Evolutionary conservation across 2,113 vertebrate species (phyloP).

Genomic region (Neogobius melanostomus): DNA sequence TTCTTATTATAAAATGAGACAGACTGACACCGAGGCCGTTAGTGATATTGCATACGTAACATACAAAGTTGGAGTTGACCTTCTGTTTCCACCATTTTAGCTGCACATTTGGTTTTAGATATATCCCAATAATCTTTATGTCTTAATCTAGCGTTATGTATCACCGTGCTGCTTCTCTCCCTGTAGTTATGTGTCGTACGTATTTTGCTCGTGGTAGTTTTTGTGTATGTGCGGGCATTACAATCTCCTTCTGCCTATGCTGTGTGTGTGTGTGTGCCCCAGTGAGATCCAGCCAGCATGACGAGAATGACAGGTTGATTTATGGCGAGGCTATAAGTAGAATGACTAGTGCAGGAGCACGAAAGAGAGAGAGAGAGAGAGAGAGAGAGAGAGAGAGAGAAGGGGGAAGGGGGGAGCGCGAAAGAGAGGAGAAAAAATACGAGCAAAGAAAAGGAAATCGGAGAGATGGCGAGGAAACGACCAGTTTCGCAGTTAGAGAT

Average conservation of each 20-base stretch:
- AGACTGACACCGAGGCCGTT: no score
- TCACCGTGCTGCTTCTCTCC: not conserved
- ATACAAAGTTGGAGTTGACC: no score
- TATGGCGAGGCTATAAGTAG: constrained; percentile 77
- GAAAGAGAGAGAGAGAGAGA: not conserved
- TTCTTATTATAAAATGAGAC: no score
- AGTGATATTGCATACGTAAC: no score
- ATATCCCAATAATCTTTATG: no score
- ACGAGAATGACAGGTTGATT: constrained; percentile 78
- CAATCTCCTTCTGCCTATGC: not conserved
- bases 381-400: constrained; percentile 12
- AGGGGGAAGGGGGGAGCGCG: constrained; percentile 26
- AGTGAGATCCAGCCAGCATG: constrained; percentile 75
- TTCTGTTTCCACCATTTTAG: no score
- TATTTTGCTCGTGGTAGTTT: constrained; percentile 34
- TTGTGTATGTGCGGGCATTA: constrained; percentile 9
- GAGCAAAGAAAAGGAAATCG: constrained; percentile 1
- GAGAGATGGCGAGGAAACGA: not conserved
- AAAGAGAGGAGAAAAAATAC: constrained; percentile 8
- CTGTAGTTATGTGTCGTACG: not conserved
- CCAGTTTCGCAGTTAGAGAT: no score
- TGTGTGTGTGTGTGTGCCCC: constrained; percentile 37
- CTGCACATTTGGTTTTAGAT: no score
- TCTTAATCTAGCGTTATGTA: not conserved
- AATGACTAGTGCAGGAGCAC: constrained; percentile 66